Evolutionary conservation across 2,797 vertebrate species (phyloP).

Genomic region (Hydrocynus forskahlii): DNA sequence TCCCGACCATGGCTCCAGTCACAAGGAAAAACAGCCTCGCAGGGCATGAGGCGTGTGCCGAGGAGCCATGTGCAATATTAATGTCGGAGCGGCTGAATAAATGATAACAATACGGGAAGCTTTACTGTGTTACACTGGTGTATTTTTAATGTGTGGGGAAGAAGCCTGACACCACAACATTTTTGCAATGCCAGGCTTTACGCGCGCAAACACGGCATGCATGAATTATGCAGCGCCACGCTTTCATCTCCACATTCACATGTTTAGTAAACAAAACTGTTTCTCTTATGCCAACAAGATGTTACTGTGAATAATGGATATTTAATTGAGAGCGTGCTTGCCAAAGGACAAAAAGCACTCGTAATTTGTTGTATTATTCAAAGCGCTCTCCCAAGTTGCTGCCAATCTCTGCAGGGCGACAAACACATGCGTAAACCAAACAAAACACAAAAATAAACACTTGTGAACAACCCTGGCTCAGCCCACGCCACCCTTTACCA

Average conservation of each 20-base stretch:
- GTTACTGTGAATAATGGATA: constrained; percentile 84
- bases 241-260: constrained; percentile 70
- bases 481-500: constrained; percentile 30
- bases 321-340: constrained; percentile 68
- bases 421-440: constrained; percentile 66
- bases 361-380: constrained; percentile 79
- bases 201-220: constrained; percentile 63
- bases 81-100: constrained; percentile 76
- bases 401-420: constrained; percentile 61
- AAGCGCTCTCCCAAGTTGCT: constrained; percentile 42
- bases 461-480: neutral
- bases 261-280: constrained; percentile 84
- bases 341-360: constrained; percentile 62
- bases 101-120: constrained; percentile 72
- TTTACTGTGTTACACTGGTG: constrained; percentile 69
- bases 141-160: constrained; percentile 82
- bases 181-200: constrained; percentile 67
- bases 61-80: constrained; percentile 79
- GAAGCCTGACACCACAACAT: constrained; percentile 70
- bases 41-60: constrained; percentile 39
- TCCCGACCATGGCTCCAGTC: constrained; percentile 55
- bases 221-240: constrained; percentile 77
- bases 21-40: constrained; percentile 42
- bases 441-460: constrained; percentile 48
- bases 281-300: constrained; percentile 76